Evolutionary conservation across 2,797 vertebrate species (phyloP), one percentile per base, ranked within the genome.

Genomic region (Knipowitschia caucasica): DNA sequence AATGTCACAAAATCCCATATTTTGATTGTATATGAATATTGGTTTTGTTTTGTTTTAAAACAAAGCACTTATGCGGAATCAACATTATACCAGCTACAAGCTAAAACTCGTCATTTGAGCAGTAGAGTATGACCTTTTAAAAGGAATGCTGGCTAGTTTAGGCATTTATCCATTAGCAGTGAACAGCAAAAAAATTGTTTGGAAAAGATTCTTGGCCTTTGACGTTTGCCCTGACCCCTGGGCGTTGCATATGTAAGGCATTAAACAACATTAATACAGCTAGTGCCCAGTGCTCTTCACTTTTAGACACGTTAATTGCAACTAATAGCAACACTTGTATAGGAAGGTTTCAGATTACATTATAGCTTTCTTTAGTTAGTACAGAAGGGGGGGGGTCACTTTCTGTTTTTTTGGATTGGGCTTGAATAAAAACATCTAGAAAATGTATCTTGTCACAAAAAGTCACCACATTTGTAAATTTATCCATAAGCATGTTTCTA

Each of bases 191-290:
- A 25, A 43, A 90, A 87, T 88, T 89, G 89, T 91, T 91, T 91
- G 84, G 88, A 71, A 71, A 68, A 88, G 89, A 88, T 87, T 87
- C 77, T 62, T 53, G 89, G 89, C 89, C 91, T 78, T 26, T 86
- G 81, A 86, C 89, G 89, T 66, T 55, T 78, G 71, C 23, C 44
- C 4, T 77, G 88, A 90, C 89, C 90, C 76, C 72, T 53, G 69
- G 73, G 70, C 86, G 80, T 86, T 89, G 85, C 90, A 92, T 88
- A 86, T 92, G 91, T 82, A 86, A 91, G 84, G 81, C 85, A 92
- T 92, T 91, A 91, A 89, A 87, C 84, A 75, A 67, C 74, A 84
- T 89, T 86, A 86, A 89, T 89, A 87, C 85, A 78, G 78, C 70
- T 57, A 39, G 84, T 74, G 63, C 59, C 68, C 26, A 29, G 17